Base-by-base conservation (phyloP, 1,140 invertebrate genomes). In the Batillaria attramentaria region DNA sequence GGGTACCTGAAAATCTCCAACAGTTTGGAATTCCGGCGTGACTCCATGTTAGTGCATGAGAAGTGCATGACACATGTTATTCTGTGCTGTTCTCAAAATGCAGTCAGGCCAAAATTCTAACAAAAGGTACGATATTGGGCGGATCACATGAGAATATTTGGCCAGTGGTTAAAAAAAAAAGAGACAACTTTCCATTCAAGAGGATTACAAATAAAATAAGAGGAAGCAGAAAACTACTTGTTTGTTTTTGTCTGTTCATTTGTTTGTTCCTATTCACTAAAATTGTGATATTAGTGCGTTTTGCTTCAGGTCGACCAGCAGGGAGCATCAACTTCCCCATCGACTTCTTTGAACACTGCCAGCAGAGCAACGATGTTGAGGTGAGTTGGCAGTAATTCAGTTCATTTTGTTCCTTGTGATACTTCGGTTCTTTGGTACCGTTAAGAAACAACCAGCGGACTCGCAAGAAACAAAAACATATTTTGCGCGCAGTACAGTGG, bases 341-440 rank as follows among this genome's bases (percentile, higher is more conserved):
- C 35, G 98, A 99, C 88, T 99, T 98, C 92, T 99, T 99, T 90
- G 98, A 99, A 90, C 95, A 98, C 87, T 98, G 97, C 89, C 94
- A 95, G 78, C 93, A 94, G 13, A 94, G 98, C 93, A 95, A 94
- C 84, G 97, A 99, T 84, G 94, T 99, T 1, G 98, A 99, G 86
- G 88, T 89, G 78, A 76, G 78, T 69, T 43, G 33, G 46, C 10
- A 50, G 46, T 13, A 50, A 50, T 50, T 13, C 46, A 50, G 13
- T 50, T 13, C 46, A 50, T 13, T 50, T 50, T 50, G 46, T 50
- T 24, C 13, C 46, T 50, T n/a, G n/a, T n/a, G n/a, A n/a, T n/a
- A n/a, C n/a, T n/a, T n/a, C n/a, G n/a, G n/a, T n/a, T n/a, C n/a
- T n/a, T n/a, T n/a, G n/a, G n/a, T n/a, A n/a, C n/a, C n/a, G n/a